Evolutionary conservation across 2,797 vertebrate species (phyloP), one percentile per base, ranked within the genome.

Genomic region (Pangasius krempfi): DNA sequence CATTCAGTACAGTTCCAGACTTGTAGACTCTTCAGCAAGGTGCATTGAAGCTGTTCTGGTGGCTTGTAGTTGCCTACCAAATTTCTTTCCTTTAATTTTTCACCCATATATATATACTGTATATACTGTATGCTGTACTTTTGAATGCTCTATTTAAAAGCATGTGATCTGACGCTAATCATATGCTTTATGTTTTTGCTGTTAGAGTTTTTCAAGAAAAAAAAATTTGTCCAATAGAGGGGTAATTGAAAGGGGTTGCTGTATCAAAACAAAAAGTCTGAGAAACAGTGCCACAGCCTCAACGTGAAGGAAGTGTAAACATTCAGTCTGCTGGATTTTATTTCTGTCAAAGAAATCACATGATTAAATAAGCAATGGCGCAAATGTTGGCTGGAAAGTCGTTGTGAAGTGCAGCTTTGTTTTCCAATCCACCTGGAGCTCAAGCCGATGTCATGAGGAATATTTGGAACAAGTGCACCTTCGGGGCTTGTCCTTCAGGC

Each of bases 341-440:
- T 64, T 89, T 40, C 22, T 47, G 79, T 60, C 78, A n/a, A 78
- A 40, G 56, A 33, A 90, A 87, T 88, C 94, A 90, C 94, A 93
- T 95, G 94, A 94, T 92, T 85, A 80, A 66, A 80, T 64, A 85
- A 84, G 37, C 88, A 86, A 82, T 70, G 56, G 83, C 87, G 66
- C 62, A 27, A 73, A 54, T 90, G 81, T 89, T 87, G 91, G 87
- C 40, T 60, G 87, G 76, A 27, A 89, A 86, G 73, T 68, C 27
- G n/a, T 86, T 58, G 75, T 91, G 80, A 93, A 94, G 92, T 91
- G 68, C 92, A 87, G 87, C 91, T 92, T 94, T 95, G 94, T 95
- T 94, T 89, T 82, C 60, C 14, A 91, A 66, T 94, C 92, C 88
- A 96, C 95, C 93, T 94, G 88, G 70, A 95, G 95, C 95, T 90